These are phyloP conservation scores for Stichodactyla helianthus DNA, from an alignment of 64 coral and sea anemone species.

Conservation along the genomic window DNA sequence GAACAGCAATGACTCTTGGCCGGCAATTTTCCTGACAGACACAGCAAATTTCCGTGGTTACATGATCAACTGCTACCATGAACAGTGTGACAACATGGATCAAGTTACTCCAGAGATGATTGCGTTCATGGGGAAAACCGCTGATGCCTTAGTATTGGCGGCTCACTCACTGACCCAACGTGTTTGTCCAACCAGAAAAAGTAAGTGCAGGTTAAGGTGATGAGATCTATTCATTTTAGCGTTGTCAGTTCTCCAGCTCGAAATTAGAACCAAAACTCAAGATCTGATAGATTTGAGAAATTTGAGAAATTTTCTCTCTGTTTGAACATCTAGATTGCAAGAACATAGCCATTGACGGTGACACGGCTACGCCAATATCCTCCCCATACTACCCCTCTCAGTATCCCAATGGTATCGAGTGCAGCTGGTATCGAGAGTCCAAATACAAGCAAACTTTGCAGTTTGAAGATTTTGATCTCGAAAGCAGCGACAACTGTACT, in stretches of 20 bases:
- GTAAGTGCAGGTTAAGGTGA: neutral
- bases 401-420: neutral
- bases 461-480: neutral
- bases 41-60: slow-evolving; percentile 42
- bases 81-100: slow-evolving; percentile 41
- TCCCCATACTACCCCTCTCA: neutral
- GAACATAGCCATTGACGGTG: neutral
- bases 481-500: neutral
- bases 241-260: too few species aligned
- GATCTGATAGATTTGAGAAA: too few species aligned
- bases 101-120: slow-evolving; percentile 38
- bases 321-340: neutral
- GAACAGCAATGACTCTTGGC: slow-evolving; percentile 27
- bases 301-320: neutral
- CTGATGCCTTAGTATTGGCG: slow-evolving; percentile 1
- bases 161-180: slow-evolving; percentile 5
- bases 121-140: slow-evolving; percentile 25
- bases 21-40: slow-evolving; percentile 56
- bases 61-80: slow-evolving; percentile 53
- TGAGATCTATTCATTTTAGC: too few species aligned
- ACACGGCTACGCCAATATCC: neutral
- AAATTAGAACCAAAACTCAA: too few species aligned
- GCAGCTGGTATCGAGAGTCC: neutral
- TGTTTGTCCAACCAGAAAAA: neutral
- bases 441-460: neutral